Percentiles rank a stretch among this genome's conserved stretches.
phyloP scores from a whole-genome alignment of 2,888 invertebrate species.

The Leucophora obtusa region DNA sequence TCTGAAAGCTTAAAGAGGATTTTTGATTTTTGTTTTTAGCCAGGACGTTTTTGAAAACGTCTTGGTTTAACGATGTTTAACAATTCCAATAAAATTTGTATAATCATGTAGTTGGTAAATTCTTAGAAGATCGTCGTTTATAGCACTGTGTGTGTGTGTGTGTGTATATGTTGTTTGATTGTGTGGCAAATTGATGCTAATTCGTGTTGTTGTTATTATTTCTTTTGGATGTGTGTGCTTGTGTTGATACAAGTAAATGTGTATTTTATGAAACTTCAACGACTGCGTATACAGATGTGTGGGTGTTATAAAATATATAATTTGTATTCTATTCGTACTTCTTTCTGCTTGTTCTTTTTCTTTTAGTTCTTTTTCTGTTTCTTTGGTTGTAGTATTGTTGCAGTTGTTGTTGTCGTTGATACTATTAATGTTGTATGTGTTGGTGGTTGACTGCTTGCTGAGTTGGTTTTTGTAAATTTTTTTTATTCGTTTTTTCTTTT shows the following conservation, averaged over 20 bases:
- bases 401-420: slow-evolving; percentile 36
- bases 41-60: slow-evolving; percentile 31
- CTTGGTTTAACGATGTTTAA: slow-evolving; percentile 13
- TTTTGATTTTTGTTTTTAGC: slow-evolving; percentile 41
- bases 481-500: slow-evolving; percentile 24
- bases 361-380: slow-evolving; percentile 37
- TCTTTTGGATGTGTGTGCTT: slow-evolving; percentile 25
- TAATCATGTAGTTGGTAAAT: slow-evolving; percentile 17
- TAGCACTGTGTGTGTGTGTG: not conserved
- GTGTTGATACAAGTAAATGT: slow-evolving; percentile 17
- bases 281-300: slow-evolving; percentile 57
- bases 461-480: slow-evolving; percentile 26
- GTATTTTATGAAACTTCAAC: slow-evolving; percentile 45
- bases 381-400: slow-evolving; percentile 28
- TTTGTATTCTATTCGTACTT: slow-evolving; percentile 26
- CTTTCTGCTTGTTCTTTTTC: slow-evolving; percentile 23
- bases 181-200: not conserved
- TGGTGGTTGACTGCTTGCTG: slow-evolving; percentile 38
- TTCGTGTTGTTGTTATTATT: slow-evolving; percentile 12
- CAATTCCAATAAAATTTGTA: not conserved
- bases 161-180: not conserved
- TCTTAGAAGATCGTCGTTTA: slow-evolving; percentile 16
- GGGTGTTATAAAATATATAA: slow-evolving; percentile 53
- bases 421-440: slow-evolving; percentile 10
- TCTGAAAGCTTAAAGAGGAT: slow-evolving; percentile 27